phyloP scores from a whole-genome alignment of 2,797 vertebrate genomes.

The Silurus aristotelis region DNA sequence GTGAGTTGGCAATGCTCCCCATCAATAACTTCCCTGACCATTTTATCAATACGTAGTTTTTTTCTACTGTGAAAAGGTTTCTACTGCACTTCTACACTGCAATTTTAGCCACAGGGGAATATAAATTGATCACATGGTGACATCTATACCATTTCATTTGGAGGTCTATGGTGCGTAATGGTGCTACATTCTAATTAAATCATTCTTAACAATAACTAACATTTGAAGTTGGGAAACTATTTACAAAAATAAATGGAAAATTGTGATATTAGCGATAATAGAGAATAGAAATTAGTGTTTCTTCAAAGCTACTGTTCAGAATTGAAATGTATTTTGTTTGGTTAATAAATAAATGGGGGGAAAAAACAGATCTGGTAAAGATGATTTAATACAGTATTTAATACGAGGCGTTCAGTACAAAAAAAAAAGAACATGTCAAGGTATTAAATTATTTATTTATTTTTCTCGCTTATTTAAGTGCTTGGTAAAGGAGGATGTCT shows the following conservation, averaged over 20 bases:
- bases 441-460: neutral
- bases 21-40: neutral
- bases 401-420: neutral
- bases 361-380: neutral
- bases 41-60: neutral
- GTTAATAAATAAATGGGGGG: too few relatives aligned
- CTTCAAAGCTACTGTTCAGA: neutral
- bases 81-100: neutral
- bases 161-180: neutral
- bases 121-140: neutral
- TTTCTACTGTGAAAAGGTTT: neutral
- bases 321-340: neutral
- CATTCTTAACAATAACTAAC: neutral
- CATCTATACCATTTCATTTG: neutral
- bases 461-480: neutral
- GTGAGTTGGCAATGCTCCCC: neutral
- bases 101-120: neutral
- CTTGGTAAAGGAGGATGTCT: neutral
- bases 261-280: neutral
- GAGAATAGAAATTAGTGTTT: neutral
- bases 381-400: too few relatives aligned
- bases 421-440: neutral
- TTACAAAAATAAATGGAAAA: neutral
- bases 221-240: neutral
- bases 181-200: neutral